Evolutionary conservation across 2,113 vertebrate genomes (phyloP).

Genomic region (Cephalopholis sonnerati): DNA sequence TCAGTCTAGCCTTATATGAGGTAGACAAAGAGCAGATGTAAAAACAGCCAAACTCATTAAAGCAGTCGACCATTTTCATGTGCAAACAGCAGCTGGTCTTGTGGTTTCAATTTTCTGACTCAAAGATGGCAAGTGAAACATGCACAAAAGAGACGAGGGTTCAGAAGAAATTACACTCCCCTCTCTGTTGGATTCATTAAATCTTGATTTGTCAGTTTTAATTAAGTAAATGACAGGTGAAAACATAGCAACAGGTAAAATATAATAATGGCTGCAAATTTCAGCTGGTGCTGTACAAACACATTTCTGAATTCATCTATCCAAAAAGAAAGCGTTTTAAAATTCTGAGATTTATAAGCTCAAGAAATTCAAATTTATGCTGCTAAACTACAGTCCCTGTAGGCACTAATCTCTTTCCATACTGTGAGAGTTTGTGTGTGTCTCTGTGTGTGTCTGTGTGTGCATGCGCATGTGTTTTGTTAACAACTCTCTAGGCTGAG

Average conservation of each 20-base stretch:
- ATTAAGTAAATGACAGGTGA: not conserved
- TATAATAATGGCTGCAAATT: not conserved
- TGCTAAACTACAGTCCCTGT: constrained; percentile 41
- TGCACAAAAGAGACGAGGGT: not conserved
- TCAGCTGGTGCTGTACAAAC: not conserved
- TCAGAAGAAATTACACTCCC: not conserved
- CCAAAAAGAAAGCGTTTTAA: not conserved
- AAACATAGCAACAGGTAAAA: not conserved
- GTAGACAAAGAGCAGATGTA: not conserved
- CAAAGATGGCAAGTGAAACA: not conserved
- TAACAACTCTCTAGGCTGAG: constrained; percentile 66
- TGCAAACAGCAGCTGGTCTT: not conserved
- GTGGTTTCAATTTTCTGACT: not conserved
- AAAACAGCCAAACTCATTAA: not conserved
- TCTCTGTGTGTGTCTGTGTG: constrained; percentile 13
- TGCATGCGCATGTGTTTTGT: constrained; percentile 53
- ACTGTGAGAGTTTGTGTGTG: constrained; percentile 29
- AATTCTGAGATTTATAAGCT: constrained; percentile 14
- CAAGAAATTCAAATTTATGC: constrained; percentile 33
- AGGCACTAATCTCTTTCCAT: constrained; percentile 48
- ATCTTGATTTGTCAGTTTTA: not conserved
- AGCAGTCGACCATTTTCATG: not conserved
- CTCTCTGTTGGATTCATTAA: not conserved
- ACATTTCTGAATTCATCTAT: not conserved
- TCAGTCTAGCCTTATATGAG: not conserved